phyloP scores from a whole-genome alignment of 2,888 invertebrate species.

The Erebia palarica region DNA sequence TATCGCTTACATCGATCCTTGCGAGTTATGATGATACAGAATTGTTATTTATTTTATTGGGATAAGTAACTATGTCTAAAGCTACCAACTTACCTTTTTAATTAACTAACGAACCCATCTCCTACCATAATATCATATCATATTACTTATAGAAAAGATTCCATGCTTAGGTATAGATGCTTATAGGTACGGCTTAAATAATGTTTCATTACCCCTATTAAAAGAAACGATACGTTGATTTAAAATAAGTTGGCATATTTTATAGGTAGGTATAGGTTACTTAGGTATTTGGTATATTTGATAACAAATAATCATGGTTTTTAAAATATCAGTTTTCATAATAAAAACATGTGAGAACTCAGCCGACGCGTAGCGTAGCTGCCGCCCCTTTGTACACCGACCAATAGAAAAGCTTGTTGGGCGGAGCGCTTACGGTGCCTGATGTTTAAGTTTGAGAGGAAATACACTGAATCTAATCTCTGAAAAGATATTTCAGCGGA shows the following conservation, averaged over 20 bases:
- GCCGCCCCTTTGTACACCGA: constrained; percentile 55
- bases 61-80: neutral
- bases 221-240: too few species aligned
- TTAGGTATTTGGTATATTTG: neutral
- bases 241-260: too few species aligned
- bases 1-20: constrained; percentile 53
- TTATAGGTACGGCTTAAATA: too few species aligned
- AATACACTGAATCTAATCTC: constrained; percentile 65
- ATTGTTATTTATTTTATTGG: constrained; percentile 22
- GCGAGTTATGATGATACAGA: constrained; percentile 31
- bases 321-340: constrained; percentile 41
- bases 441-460: constrained; percentile 60
- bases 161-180: too few species aligned
- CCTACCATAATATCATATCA: too few species aligned
- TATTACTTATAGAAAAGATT: too few species aligned
- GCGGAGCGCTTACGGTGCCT: constrained; percentile 56
- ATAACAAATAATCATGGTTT: constrained; percentile 23
- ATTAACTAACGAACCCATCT: too few species aligned
- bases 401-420: constrained; percentile 60
- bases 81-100: too few species aligned
- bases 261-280: too few species aligned
- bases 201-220: too few species aligned
- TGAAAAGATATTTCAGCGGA: constrained; percentile 66
- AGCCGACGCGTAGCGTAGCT: constrained; percentile 26
- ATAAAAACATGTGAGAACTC: constrained; percentile 35